phyloP scores from a whole-genome alignment of 2,797 vertebrate species.

The Esox lucius region DNA sequence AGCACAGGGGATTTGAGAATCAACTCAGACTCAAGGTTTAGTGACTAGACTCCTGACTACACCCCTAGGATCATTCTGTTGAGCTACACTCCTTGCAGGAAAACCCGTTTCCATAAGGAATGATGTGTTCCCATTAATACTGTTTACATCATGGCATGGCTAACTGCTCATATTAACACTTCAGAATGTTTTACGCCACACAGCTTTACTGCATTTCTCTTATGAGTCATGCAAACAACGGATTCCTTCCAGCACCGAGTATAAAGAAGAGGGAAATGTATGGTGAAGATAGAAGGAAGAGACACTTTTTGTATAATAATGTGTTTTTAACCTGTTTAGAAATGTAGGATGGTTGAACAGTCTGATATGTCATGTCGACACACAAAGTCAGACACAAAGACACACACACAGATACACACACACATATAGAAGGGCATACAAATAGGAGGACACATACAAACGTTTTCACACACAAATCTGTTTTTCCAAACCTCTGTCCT shows the following conservation, averaged over 20 bases:
- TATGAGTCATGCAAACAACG: neutral
- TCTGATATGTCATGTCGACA: neutral
- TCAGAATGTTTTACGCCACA: too few relatives aligned
- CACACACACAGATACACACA: conserved; percentile 6
- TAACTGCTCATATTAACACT: neutral
- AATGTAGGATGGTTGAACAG: conserved; percentile 26
- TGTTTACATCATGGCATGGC: neutral
- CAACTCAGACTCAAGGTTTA: too few relatives aligned
- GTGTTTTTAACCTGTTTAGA: conserved; percentile 28
- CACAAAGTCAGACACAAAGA: neutral
- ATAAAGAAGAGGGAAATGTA: neutral
- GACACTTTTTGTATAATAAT: neutral
- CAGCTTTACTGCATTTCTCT: neutral
- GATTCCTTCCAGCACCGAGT: neutral
- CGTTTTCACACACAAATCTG: neutral
- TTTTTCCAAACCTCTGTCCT: too few relatives aligned
- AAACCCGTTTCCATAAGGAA: too few relatives aligned
- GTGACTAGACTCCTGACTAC: too few relatives aligned
- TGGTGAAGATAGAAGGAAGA: neutral
- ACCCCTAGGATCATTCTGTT: too few relatives aligned
- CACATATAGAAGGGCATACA: neutral
- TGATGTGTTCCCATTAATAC: neutral
- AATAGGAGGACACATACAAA: neutral
- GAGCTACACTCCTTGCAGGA: too few relatives aligned
- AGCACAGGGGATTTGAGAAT: too few relatives aligned